Evolutionary conservation across 2,888 invertebrate genomes (phyloP), one percentile per base, ranked within the genome.

Genomic region (Chrysolina americana): DNA sequence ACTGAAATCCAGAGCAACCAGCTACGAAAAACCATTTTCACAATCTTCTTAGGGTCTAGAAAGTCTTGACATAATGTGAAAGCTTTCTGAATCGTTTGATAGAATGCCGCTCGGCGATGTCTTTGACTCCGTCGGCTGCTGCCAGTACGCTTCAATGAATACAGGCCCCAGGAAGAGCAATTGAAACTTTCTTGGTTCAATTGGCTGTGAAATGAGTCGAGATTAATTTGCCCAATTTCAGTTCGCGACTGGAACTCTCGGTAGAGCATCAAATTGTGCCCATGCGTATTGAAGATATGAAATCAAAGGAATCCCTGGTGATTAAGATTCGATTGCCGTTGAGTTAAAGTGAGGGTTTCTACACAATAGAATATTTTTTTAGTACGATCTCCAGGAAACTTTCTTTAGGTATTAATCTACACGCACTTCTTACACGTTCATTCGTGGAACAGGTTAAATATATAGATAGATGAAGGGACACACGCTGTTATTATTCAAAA

Each of bases 151-250:
- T 36, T n/a, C 59, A 36, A 36, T 36, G 59, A 36, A 23, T 59
- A 59, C 23, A 59, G 28, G 10, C 36, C 23, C 59, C 59, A 66
- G 66, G 48, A 68, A 68, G 53, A 56, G 53, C 50, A 68, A 53
- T 68, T 68, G 68, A 68, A 68, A 68, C 68, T 68, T 68, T 56
- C 41, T 17, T 19, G 19, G 53, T 41, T 19, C 68, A 53, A 68
- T 41, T 68, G 68, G 23, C 53, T 68, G 48, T 53, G 68, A 68
- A 53, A 66, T 36, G 66, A 66, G 66, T 48, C 28, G 66, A 50
- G 50, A 68, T 50, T 68, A 68, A 68, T 68, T 68, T 56, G 19
- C 28, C 68, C 41, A 41, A 68, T 68, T 68, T 41, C 13, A 41
- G 23, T 56, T 68, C 19, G 11, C 36, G 53, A 53, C 53, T 68